These are phyloP conservation scores for Heliconius hermathena DNA, from an alignment of 1,140 invertebrate genomes.

Conservation along the genomic window DNA sequence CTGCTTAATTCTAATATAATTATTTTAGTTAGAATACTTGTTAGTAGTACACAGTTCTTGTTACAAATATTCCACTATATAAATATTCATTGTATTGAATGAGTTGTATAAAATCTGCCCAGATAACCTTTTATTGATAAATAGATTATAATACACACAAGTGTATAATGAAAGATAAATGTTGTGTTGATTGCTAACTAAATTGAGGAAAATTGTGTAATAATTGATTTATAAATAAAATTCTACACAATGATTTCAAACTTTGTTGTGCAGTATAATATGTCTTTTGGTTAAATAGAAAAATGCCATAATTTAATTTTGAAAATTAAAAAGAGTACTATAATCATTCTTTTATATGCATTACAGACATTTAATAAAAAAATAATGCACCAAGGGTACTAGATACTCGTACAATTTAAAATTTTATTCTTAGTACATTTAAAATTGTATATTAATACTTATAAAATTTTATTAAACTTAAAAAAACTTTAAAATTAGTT, in stretches of 20 bases:
- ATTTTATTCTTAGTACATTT: too few species aligned
- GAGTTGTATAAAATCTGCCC: not conserved
- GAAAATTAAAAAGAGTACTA: too few species aligned
- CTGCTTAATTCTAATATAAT: not conserved
- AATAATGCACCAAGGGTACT: too few species aligned
- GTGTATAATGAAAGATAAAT: not conserved
- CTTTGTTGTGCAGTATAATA: not conserved
- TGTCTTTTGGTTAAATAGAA: too few species aligned
- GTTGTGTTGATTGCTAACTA: not conserved
- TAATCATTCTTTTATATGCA: too few species aligned
- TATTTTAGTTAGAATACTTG: not conserved
- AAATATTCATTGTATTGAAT: not conserved
- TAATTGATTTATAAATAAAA: not conserved
- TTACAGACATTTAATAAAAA: too few species aligned
- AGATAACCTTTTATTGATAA: slow-evolving; percentile 15
- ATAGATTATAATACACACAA: slow-evolving; percentile 1
- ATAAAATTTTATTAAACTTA: too few species aligned
- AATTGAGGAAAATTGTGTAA: slow-evolving; percentile 1
- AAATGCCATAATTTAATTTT: too few species aligned
- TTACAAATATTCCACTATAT: not conserved
- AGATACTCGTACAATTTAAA: too few species aligned
- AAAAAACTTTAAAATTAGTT: too few species aligned
- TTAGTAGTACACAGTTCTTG: not conserved
- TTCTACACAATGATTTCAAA: not conserved
- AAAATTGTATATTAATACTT: too few species aligned